Evolutionary conservation across 2,888 invertebrate genomes (phyloP), one percentile per base, ranked within the genome.

Genomic region (Cheilosia variabilis): DNA sequence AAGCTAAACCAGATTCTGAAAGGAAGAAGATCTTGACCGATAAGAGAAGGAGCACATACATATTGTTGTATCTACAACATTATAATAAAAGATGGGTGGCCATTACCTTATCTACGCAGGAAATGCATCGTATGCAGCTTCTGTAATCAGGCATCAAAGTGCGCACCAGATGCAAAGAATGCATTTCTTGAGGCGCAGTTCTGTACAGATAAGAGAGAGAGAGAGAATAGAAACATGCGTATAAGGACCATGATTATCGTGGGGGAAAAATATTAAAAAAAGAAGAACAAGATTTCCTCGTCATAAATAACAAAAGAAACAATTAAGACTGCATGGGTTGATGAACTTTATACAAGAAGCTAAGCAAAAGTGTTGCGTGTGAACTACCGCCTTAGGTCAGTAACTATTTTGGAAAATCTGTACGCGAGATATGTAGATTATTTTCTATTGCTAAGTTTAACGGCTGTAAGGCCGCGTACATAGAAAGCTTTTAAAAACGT

Each of bases 91-190:
- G 0, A 66, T 66, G 45, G 19, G 22, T 65, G 50, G 50, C 6
- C 50, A 63, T 66, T 53, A 15, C 41, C 24, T 66, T 53, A 43
- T 66, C 66, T 66, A 17, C 17, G 17, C 41, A 53, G 53, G 53
- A 41, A 66, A 37, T 66, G 34, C 63, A 34, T 37, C n/a, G 34
- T 15, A 37, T 24, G 50, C 63, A 52, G 63, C 31, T 50, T 52
- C 24, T 52, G 50, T 4, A 34, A 34, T 13, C 17, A 34, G 50
- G n/a, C n/a, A n/a, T 47, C 34, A 31, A 19, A 34, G 31, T 37
- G 41, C 41, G 27, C 15, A 27, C 13, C 47, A 53, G 66, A 66
- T 43, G 43, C 41, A 17, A 2, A 37, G 13, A 22, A 22, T 37
- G 3, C 22, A 34, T n/a, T 24, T 17, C 34, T 41, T 9, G 22